Base-by-base conservation (phyloP, 2,797 vertebrate genomes). In the Sebastes diploproa region DNA sequence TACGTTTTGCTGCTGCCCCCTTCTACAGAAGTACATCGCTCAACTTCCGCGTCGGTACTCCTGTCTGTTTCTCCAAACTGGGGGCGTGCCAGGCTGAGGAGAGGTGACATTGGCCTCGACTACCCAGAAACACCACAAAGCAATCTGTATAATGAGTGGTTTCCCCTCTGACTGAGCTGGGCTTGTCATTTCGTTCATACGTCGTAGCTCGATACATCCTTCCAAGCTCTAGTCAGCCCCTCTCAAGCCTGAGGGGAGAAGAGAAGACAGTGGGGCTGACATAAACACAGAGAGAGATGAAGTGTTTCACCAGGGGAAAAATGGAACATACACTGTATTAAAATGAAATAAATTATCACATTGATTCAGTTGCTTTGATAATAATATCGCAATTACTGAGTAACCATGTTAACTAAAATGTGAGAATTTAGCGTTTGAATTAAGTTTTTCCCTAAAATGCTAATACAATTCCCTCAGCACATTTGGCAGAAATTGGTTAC, bases 131-230 rank as follows among this genome's bases (percentile, higher is more conserved):
- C 86, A 75, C 81, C 73, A 87, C 79, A 80, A 81, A 92, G 91
- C 93, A 94, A 90, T 94, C 88, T 94, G 92, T 92, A 86, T 95
- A 95, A 96, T 92, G 93, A 95, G 94, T 86, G 81, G 74, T 84
- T 91, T 89, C 86, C 88, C 87, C 82, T 91, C 89, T 59, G 87
- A 89, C 88, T 91, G 83, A 86, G 75, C 88, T 77, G 84, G 84
- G 86, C 87, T 86, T 86, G 91, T 92, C 92, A 88, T 88, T 88
- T 74, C 65, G 64, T 92, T 91, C 89, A 86, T 89, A 81, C 70
- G 52, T 78, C 78, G 54, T 65, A 78, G 83, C 81, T 87, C 79
- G 71, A 87, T 88, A 81, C 88, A 78, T 93, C 89, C 91, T 86
- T 82, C 82, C 81, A 11, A 77, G 46, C 80, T 82, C 71, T 4